Evolutionary conservation across 2,113 vertebrate genomes (phyloP).

Genomic region (Harpagus bidentatus): DNA sequence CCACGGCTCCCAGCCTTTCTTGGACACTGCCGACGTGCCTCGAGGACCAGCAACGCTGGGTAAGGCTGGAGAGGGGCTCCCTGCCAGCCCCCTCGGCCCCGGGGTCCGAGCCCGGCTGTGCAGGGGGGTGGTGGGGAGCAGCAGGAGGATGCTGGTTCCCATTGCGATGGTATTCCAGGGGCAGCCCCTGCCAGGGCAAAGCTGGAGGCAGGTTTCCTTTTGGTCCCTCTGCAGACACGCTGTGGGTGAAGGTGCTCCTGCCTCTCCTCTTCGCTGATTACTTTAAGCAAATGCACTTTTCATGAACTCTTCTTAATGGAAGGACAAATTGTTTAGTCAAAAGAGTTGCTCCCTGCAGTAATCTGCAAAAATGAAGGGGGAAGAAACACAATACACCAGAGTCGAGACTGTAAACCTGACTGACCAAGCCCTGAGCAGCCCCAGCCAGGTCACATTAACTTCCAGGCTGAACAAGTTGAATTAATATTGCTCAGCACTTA

Average conservation of each 20-base stretch:
- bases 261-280: background rate
- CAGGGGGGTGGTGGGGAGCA: background rate
- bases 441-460: background rate
- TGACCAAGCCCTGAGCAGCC: background rate
- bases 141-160: background rate
- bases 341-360: background rate
- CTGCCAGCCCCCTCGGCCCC: background rate
- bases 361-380: background rate
- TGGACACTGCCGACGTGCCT: rapidly evolving
- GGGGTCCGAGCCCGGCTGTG: background rate
- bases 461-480: background rate
- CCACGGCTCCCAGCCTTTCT: background rate
- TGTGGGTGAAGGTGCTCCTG: background rate
- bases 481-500: background rate
- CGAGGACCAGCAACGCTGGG: background rate
- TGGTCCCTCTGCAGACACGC: background rate
- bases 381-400: background rate
- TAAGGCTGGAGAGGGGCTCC: background rate
- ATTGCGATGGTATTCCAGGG: rapidly evolving
- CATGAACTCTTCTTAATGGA: background rate
- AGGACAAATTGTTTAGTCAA: background rate
- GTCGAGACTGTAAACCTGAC: background rate
- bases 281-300: background rate
- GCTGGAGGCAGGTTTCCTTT: background rate
- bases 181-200: background rate